Conservation (phyloP, 2,888 invertebrate genomes). For the Drosophila vallismaia region DNA sequence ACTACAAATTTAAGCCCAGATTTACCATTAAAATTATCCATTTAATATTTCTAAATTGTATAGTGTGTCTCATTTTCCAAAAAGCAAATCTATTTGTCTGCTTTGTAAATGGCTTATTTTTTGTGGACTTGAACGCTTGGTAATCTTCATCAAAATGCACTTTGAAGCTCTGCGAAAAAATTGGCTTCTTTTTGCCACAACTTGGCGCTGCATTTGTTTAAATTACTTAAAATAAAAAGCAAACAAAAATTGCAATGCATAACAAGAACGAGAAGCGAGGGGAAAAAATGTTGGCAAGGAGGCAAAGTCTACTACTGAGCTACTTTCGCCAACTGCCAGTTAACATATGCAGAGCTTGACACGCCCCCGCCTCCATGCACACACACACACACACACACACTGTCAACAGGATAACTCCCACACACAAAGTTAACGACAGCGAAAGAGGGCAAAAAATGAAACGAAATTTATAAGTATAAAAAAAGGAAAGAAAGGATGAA, state of each 20-base stretch:
- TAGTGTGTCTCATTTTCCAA: no score
- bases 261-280: background rate
- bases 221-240: conserved; percentile 66
- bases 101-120: conserved; percentile 4
- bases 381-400: conserved; percentile 39
- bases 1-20: no score
- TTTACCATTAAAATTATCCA: no score
- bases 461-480: conserved; percentile 9
- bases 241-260: conserved; percentile 39
- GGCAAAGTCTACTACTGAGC: conserved; percentile 59
- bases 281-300: conserved; percentile 26
- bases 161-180: conserved; percentile 26
- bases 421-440: conserved; percentile 68
- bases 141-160: conserved; percentile 62
- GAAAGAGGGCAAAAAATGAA: conserved; percentile 17
- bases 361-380: conserved; percentile 34
- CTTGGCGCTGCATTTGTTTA: conserved; percentile 60
- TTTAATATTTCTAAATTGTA: no score
- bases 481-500: conserved; percentile 32
- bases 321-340: conserved; percentile 55
- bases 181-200: conserved; percentile 9
- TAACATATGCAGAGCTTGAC: conserved; percentile 64
- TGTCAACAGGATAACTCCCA: conserved; percentile 73
- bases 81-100: background rate
- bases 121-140: background rate